Evolutionary conservation across 2,888 invertebrate species (phyloP), one percentile per base, ranked within the genome.

Genomic region (Cordilura impudica): DNA sequence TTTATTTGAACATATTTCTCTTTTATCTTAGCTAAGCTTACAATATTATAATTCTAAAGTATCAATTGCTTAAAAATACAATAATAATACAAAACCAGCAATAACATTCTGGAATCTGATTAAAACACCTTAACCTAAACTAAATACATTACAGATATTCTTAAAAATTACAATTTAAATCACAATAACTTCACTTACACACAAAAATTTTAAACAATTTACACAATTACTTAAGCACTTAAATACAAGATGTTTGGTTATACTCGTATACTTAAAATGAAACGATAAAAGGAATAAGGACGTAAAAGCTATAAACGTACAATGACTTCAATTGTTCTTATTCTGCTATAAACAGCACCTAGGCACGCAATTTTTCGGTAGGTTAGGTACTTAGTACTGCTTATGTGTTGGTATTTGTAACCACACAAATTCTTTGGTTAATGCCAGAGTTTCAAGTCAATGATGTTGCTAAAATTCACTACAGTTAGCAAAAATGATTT

Each of bases 101-200:
- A 45, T 45, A 45, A 5, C 18, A 45, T 45, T 39, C 5, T 12
- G 35, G 12, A 31, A 39, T 39, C 35, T 39, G 35, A n/a, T 39
- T 39, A n/a, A 6, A n/a, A 4, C n/a, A 39, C 35, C 35, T n/a
- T 39, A 39, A n/a, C 35, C 12, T 39, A 39, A 12, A 31, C 2
- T 29, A 29, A 4, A 29, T 5, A 4, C 29, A 10, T 31, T n/a
- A 31, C 31, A 31, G 2, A 31, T 60, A 53, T 45, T 47, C 67
- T 49, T 56, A 54, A 74, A 67, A 74, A 71, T 66, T 78, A 78
- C 66, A 78, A 71, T 71, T 71, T 54, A 66, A 74, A 78, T 78
- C 74, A 74, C 74, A 78, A 78, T 71, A 71, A 60, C 18, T 66
- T 74, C 66, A 71, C 43, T 51, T 54, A 31, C 7, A 26, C 39